These are phyloP conservation scores for Amblyornis subalaris DNA, from an alignment of 2,113 vertebrate species.

Conservation along the genomic window DNA sequence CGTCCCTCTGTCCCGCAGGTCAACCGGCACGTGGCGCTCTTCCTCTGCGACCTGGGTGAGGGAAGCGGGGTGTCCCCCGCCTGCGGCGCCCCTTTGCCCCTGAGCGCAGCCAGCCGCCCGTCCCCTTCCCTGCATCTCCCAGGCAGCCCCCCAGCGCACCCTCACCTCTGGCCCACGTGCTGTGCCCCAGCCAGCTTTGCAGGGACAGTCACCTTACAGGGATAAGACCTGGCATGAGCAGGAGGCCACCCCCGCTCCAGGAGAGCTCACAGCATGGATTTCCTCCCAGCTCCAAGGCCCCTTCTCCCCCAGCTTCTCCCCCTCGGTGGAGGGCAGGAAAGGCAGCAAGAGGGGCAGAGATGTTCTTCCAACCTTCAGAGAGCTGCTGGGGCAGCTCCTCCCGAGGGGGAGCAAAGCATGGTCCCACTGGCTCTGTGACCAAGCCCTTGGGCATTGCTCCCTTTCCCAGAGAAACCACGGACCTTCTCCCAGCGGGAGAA, in stretches of 20 bases:
- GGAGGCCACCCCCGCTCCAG: background rate
- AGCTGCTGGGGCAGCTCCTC: background rate
- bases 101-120: background rate
- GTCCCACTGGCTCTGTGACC: fast-evolving
- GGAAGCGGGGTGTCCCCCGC: background rate
- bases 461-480: slow-evolving; percentile 79
- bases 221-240: background rate
- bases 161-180: background rate
- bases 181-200: background rate
- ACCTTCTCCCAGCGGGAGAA: slow-evolving; percentile 80
- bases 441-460: background rate
- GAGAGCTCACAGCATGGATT: background rate
- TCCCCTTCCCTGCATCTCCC: background rate
- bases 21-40: slow-evolving; percentile 80
- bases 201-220: background rate
- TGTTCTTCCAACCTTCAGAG: background rate
- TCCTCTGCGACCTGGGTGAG: slow-evolving; percentile 84
- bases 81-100: background rate
- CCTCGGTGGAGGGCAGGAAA: background rate
- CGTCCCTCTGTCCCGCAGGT: slow-evolving; percentile 65
- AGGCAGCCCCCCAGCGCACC: background rate
- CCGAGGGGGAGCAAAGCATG: background rate
- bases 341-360: background rate
- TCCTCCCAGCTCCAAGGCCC: background rate
- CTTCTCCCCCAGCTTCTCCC: background rate